These are phyloP conservation scores for Cheilinus undulatus DNA, from an alignment of 2,113 vertebrate species.

Conservation along the genomic window DNA sequence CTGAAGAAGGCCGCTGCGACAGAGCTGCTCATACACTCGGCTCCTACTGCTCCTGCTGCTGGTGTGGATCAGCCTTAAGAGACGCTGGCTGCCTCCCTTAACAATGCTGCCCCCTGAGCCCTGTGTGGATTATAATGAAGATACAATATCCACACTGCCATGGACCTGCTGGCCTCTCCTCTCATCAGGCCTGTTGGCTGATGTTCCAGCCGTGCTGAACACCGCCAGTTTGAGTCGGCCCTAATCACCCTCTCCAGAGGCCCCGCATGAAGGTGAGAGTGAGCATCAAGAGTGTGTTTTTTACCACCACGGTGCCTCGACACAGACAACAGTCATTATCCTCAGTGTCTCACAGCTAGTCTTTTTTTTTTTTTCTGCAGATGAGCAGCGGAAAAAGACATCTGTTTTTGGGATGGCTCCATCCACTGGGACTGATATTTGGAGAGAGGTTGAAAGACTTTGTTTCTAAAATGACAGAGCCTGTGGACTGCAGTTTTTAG, in stretches of 20 bases:
- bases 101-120: conserved; percentile 61
- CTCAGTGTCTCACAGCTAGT: conserved; percentile 3
- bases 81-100: conserved; percentile 60
- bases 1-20: too few species aligned
- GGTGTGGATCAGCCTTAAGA: conserved; percentile 57
- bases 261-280: conserved; percentile 34
- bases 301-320: conserved; percentile 13
- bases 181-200: conserved; percentile 45
- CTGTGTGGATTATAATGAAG: conserved; percentile 75
- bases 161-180: conserved; percentile 43
- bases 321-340: conserved; percentile 35
- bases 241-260: conserved; percentile 62
- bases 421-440: not conserved
- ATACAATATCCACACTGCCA: conserved; percentile 64
- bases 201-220: conserved; percentile 29
- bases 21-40: conserved; percentile 24
- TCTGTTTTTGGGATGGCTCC: not conserved
- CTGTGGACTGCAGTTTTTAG: too few species aligned
- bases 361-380: too few species aligned
- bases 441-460: too few species aligned
- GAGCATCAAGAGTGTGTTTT: conserved; percentile 1
- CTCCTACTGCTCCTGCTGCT: conserved; percentile 54
- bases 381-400: not conserved
- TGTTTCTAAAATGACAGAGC: too few species aligned
- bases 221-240: conserved; percentile 36